Percentiles rank a stretch among this genome's conserved stretches.
phyloP scores from a whole-genome alignment of 2,113 vertebrate species.

The Tapirus terrestris region DNA sequence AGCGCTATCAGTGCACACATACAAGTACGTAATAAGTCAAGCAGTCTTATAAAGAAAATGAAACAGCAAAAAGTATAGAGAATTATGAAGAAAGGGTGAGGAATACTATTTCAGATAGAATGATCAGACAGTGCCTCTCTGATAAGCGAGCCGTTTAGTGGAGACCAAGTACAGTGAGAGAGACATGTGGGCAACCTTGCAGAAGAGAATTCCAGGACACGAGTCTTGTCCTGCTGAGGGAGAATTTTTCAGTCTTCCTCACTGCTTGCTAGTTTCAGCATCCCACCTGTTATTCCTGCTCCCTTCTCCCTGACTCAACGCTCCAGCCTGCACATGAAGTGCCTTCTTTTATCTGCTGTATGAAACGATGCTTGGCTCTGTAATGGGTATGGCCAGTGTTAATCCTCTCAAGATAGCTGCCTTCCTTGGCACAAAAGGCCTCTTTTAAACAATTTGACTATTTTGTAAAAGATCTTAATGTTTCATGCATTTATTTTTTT shows the following conservation, averaged over 20 bases:
- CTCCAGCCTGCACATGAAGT: not conserved
- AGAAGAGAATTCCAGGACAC: not conserved
- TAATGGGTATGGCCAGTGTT: not conserved
- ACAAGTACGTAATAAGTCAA: not conserved
- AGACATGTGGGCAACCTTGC: not conserved
- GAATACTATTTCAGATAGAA: not conserved
- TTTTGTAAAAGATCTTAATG: not conserved
- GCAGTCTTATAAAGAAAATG: not conserved
- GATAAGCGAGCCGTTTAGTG: not conserved
- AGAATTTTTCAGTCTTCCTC: not conserved
- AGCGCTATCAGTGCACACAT: not conserved
- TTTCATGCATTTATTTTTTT: not conserved
- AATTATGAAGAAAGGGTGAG: not conserved
- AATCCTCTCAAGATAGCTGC: not conserved
- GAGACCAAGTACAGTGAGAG: not conserved
- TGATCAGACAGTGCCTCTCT: not conserved
- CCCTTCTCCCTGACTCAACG: not conserved
- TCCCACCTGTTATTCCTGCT: not conserved
- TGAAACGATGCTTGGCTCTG: not conserved
- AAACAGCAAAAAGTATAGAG: not conserved
- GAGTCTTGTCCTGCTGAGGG: not conserved
- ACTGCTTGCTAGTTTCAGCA: not conserved
- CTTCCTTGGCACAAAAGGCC: not conserved
- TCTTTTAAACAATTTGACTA: not conserved
- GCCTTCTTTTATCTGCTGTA: not conserved